Conservation (phyloP, 2,797 vertebrate genomes). For the Nyctibius grandis region DNA sequence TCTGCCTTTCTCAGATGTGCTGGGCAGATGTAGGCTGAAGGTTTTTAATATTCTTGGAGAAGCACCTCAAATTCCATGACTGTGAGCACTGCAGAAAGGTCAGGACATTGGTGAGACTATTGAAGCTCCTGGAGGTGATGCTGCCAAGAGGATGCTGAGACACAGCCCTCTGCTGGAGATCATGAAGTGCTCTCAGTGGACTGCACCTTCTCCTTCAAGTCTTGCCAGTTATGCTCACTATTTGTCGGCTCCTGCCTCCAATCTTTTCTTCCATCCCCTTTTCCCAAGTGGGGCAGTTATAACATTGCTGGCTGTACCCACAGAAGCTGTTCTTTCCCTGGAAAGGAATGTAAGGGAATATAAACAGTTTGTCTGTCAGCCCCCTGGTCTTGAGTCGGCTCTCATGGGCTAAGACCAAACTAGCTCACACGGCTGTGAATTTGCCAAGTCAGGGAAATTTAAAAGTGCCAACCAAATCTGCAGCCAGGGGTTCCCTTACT, state of each 20-base stretch:
- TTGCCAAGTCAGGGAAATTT: neutral
- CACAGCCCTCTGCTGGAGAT: neutral
- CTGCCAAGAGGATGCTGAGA: neutral
- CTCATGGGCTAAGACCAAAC: neutral
- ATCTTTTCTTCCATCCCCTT: neutral
- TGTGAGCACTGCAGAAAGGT: neutral
- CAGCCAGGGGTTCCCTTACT: neutral
- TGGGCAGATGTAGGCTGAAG: neutral
- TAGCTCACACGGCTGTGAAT: neutral
- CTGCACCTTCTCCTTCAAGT: neutral
- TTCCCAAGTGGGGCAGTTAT: neutral
- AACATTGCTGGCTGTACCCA: neutral
- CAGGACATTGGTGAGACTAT: neutral
- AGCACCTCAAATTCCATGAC: neutral
- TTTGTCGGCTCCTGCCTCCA: neutral
- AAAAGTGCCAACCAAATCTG: neutral
- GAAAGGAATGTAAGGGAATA: neutral
- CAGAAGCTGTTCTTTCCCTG: neutral
- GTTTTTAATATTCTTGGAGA: neutral
- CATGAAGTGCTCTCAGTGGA: neutral
- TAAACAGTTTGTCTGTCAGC: neutral
- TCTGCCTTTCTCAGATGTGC: neutral
- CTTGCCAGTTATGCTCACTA: neutral
- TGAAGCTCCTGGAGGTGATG: neutral
- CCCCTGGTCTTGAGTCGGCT: accelerated